phyloP scores from a whole-genome alignment of 1,140 invertebrate species.

The Hyphantria cunea region DNA sequence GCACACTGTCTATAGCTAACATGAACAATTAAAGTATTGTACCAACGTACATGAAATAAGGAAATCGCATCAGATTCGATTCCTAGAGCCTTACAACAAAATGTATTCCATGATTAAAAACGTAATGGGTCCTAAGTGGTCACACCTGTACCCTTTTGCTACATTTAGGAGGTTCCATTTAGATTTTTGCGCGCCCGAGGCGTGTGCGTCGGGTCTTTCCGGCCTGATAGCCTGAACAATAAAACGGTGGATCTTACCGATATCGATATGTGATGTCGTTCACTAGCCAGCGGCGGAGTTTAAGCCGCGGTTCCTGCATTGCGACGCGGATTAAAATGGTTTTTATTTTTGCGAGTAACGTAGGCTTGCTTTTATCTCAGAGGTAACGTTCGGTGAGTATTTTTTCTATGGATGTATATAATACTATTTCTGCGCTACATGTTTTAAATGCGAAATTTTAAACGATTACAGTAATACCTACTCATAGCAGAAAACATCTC shows the following conservation, averaged over 20 bases:
- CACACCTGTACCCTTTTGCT: slow-evolving; percentile 1
- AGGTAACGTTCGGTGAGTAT: not conserved
- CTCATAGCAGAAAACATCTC: no score
- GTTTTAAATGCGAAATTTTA: no score
- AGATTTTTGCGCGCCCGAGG: slow-evolving; percentile 17
- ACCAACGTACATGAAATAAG: not conserved
- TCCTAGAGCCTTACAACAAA: no score
- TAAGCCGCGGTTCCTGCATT: slow-evolving; percentile 38
- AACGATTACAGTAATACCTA: no score
- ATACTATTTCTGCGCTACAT: no score
- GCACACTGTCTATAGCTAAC: no score
- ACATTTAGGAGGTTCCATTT: slow-evolving; percentile 27
- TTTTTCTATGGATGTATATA: not conserved
- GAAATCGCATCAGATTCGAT: no score
- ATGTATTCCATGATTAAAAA: not conserved
- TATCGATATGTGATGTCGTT: slow-evolving; percentile 66
- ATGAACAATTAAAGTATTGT: no score
- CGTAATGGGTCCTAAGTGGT: slow-evolving; percentile 20
- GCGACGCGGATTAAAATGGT: slow-evolving; percentile 29
- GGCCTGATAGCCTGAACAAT: slow-evolving; percentile 50
- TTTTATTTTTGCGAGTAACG: slow-evolving; percentile 24
- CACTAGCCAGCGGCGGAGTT: slow-evolving; percentile 40
- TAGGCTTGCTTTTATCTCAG: slow-evolving; percentile 19
- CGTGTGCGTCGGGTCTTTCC: slow-evolving; percentile 21
- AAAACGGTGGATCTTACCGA: slow-evolving; percentile 56